Base-by-base conservation (phyloP, 2,797 vertebrate species). In the Leuciscus waleckii region DNA sequence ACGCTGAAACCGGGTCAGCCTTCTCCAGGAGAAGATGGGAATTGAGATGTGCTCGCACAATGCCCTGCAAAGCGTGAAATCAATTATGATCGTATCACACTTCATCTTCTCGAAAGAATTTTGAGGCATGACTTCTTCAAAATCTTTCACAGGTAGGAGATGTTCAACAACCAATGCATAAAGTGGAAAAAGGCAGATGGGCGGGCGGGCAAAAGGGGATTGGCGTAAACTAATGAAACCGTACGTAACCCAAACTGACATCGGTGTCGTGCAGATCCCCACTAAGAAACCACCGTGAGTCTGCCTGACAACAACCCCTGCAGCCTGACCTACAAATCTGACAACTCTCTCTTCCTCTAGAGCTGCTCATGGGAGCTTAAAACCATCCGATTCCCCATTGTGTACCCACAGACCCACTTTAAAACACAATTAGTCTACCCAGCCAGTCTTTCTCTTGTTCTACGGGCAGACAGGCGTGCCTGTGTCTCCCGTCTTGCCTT, bases 241-340 rank as follows among this genome's bases (percentile, higher is more conserved):
- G 54, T 83, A 81, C 80, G 76, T 81, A 86, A 77, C 56, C n/a
- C 21, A 61, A 90, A 90, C 68, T 76, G 77, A 76, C 39, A 85
- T 69, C 29, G 17, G 69, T 76, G 79, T 85, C 10, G 77, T 67
- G 85, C 80, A 67, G 23, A 90, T 54, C 56, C 75, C 77, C 61
- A 69, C 81, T 41, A 91, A 89, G 70, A 92, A 92, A 88, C 83
- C 82, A 80, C 81, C 91, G 86, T 63, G 90, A 92, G 83, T 95
- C 94, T 95, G 94, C 95, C 94, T 94, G 89, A 95, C 94, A 93
- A 95, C 94, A 95, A 93, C 91, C 93, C 92, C 91, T 92, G 89
- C 92, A 93, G 93, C 90, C 91, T 95, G 95, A 95, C 95, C 95
- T 95, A 95, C 93, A 96, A 96, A 95, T 95, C 92, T 93, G 93